Conservation (phyloP, 2,797 vertebrate species). For the Xyrichtys novacula region DNA sequence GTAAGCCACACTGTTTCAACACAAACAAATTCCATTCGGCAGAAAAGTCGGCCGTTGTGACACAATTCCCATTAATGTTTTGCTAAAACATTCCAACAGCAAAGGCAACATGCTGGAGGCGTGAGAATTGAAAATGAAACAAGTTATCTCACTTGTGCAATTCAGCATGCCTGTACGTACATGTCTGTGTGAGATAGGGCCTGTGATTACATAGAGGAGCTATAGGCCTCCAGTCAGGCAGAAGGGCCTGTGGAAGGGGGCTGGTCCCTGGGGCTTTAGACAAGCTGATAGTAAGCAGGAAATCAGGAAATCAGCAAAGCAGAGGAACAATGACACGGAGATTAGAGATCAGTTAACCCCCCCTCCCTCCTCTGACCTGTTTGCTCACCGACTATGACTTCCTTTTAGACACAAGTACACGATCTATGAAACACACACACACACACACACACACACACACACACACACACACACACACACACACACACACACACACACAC, state of each 20-base stretch:
- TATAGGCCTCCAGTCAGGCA: slow-evolving; percentile 78
- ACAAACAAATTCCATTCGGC: slow-evolving; percentile 15
- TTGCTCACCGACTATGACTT: slow-evolving; percentile 66
- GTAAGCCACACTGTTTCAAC: slow-evolving; percentile 13
- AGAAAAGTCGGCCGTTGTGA: slow-evolving; percentile 12
- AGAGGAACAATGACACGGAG: slow-evolving; percentile 77
- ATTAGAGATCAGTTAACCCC: slow-evolving; percentile 76
- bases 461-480: slow-evolving; percentile 27
- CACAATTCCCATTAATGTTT: slow-evolving; percentile 44
- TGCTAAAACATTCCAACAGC: slow-evolving; percentile 49
- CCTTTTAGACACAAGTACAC: slow-evolving; percentile 54
- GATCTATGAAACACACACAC: slow-evolving; percentile 32
- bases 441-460: too few relatives aligned
- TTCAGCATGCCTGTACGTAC: slow-evolving; percentile 67
- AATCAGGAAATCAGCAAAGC: slow-evolving; percentile 77
- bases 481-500: slow-evolving; percentile 31
- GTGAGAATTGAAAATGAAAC: slow-evolving; percentile 69
- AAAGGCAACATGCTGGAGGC: slow-evolving; percentile 55
- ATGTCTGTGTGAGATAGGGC: slow-evolving; percentile 67
- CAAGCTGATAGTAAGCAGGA: slow-evolving; percentile 72
- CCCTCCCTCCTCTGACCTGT: slow-evolving; percentile 52
- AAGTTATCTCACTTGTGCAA: slow-evolving; percentile 77
- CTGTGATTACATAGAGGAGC: slow-evolving; percentile 66
- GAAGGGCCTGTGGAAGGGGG: slow-evolving; percentile 66
- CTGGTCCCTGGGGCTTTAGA: slow-evolving; percentile 65